Conservation (phyloP, 2,888 invertebrate species). For the Cosmopolites sordidus region DNA sequence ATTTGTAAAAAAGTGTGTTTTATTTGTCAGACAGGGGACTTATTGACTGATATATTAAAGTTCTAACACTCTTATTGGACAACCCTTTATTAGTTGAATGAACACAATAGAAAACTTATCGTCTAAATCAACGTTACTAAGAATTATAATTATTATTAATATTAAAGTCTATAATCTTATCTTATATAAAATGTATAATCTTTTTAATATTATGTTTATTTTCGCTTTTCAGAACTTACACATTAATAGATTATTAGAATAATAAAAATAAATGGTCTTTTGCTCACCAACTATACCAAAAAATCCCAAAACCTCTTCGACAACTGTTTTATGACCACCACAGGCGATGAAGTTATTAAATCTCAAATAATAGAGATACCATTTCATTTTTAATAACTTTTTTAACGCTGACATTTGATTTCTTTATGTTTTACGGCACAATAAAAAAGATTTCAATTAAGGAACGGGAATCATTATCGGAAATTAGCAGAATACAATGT, state of each 20-base stretch:
- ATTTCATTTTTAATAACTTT: conserved; percentile 20
- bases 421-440: conserved; percentile 12
- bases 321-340: conserved; percentile 14
- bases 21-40: no score
- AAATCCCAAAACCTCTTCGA: conserved; percentile 7
- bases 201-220: no score
- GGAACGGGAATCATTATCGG: conserved; percentile 1
- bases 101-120: no score
- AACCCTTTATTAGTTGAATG: no score
- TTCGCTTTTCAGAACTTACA: no score
- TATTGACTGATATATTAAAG: no score
- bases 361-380: conserved; percentile 13
- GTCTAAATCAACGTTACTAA: no score
- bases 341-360: conserved; percentile 15
- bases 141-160: no score
- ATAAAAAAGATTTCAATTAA: conserved; percentile 16
- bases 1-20: no score
- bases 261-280: not conserved
- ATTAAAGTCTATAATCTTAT: no score
- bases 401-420: conserved; percentile 13
- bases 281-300: conserved; percentile 10
- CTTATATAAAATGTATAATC: no score
- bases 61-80: no score
- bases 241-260: not conserved
- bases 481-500: conserved; percentile 8